Evolutionary conservation across 2,113 vertebrate species (phyloP).

Genomic region (Cyrtonyx montezumae): DNA sequence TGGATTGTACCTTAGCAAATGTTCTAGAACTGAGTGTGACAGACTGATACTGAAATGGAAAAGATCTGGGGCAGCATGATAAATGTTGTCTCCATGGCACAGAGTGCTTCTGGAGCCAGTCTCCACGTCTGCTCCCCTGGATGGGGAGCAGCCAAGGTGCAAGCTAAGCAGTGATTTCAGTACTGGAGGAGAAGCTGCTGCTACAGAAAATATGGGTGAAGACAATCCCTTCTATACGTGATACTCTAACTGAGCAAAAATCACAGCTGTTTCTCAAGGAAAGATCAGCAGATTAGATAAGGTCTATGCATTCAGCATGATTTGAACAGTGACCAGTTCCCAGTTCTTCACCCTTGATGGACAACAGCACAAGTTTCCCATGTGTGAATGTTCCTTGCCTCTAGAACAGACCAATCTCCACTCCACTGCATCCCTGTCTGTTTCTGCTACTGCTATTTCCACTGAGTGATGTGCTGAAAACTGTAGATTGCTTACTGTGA

Average conservation of each 20-base stretch:
- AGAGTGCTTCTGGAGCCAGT: neutral
- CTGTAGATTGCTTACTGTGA: neutral
- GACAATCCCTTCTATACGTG: neutral
- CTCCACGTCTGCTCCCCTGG: neutral
- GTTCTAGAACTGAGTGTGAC: neutral
- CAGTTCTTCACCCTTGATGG: neutral
- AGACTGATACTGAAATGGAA: too few species aligned
- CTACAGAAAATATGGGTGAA: neutral
- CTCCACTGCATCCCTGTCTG: fast-evolving
- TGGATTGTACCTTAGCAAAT: neutral
- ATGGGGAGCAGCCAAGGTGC: neutral
- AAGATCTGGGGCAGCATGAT: neutral
- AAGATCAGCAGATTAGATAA: neutral
- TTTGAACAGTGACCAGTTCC: neutral
- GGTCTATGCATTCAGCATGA: neutral
- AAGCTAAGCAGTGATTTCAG: neutral
- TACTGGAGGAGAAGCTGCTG: neutral
- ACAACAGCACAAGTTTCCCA: neutral
- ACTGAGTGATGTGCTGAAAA: neutral
- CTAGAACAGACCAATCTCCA: neutral
- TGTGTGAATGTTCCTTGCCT: fast-evolving
- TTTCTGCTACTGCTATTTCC: neutral
- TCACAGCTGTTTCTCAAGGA: neutral
- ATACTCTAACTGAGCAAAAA: neutral
- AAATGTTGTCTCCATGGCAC: fast-evolving